Percentiles rank a stretch among this genome's conserved stretches.
These are phyloP conservation scores for Lapara coniferarum DNA, from an alignment of 2,888 invertebrate species.

Conservation along the genomic window DNA sequence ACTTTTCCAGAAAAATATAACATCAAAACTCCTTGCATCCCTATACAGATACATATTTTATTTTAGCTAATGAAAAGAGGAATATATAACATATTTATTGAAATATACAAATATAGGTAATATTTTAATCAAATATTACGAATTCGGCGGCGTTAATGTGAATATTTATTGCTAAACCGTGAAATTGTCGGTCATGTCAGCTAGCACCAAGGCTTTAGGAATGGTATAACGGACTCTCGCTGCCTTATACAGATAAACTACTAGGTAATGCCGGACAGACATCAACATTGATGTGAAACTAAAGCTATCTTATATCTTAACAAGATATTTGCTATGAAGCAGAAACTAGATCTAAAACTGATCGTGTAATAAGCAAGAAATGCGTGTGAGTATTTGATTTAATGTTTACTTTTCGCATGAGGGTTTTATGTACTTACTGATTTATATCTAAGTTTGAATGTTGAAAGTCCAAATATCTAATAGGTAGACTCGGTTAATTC, in stretches of 20 bases:
- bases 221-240: slow-evolving; percentile 23
- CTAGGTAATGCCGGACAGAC: slow-evolving; percentile 31
- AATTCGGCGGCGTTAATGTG: slow-evolving; percentile 1
- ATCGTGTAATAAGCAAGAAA: slow-evolving; percentile 10
- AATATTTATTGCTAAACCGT: slow-evolving; percentile 16
- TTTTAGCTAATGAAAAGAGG: not conserved
- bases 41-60: too few species aligned
- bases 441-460: not conserved
- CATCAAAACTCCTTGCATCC: too few species aligned
- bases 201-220: slow-evolving; percentile 11
- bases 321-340: slow-evolving; percentile 23
- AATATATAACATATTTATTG: too few species aligned
- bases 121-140: not conserved
- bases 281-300: slow-evolving; percentile 35
- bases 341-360: slow-evolving; percentile 17
- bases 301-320: slow-evolving; percentile 36
- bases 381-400: not conserved
- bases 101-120: too few species aligned
- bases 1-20: too few species aligned
- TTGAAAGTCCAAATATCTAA: not conserved
- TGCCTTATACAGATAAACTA: slow-evolving; percentile 32
- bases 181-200: slow-evolving; percentile 4
- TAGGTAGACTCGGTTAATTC: too few species aligned
- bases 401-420: not conserved
- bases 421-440: not conserved